Base-by-base conservation (phyloP, 23 tunicate species). In the Clavelina lepadiformis region DNA sequence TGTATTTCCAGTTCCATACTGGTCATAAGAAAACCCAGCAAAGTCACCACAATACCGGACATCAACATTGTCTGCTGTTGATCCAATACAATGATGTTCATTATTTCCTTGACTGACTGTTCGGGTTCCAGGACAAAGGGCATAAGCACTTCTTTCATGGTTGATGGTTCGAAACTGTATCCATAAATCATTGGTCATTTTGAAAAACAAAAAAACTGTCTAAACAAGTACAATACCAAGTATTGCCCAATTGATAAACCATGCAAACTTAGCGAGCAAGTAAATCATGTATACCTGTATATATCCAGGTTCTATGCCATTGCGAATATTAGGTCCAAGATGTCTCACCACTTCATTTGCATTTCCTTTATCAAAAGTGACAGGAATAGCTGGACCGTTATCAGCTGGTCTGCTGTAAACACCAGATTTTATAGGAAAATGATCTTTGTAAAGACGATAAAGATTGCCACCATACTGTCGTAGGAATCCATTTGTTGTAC, bases 331-430 rank as follows among this genome's bases (percentile, higher is more conserved):
- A 8, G 65, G 31, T n/a, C 78, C 78, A 54, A 80, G 63, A 46
- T 80, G 71, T 3, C 33, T 21, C 5, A 18, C 35, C 30, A 62
- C 19, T 27, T 26, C 31, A 3, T 21, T 58, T 7, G 5, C 58
- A 31, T 23, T 71, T 36, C 86, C 86, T 80, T 61, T 63, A 29
- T 80, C 78, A 63, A 63, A 71, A 19, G 31, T 50, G 7, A 80
- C 78, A 25, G 77, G 76, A 34, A 69, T 32, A 28, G 53, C 61
- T n/a, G 86, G 86, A 23, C 86, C 86, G 33, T 63, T 80, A 67
- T 63, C 77, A 0, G 50, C 19, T 4, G 45, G 19, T 7, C 53
- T 3, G 3, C 0, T 21, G 66, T 70, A 71, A 8, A 45, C 56
- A 20, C 58, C 70, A 3, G 69, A 54, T 63, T 30, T 63, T 2